Evolutionary conservation across 2,888 invertebrate genomes (phyloP), one percentile per base, ranked within the genome.

Genomic region (Anarsia innoxiella): DNA sequence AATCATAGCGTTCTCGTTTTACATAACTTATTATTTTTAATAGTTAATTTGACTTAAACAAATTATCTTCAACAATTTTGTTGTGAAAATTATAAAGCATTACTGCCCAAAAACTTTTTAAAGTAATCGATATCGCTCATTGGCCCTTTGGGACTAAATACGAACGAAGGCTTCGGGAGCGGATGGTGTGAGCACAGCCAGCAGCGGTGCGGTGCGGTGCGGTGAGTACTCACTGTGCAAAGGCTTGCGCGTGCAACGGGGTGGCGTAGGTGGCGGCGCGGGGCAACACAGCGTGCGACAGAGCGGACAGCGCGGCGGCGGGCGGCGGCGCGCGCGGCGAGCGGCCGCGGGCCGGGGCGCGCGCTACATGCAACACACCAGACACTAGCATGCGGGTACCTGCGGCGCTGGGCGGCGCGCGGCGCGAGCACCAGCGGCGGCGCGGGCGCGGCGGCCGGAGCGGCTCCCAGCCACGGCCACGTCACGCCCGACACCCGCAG

Each of bases 161-260:
- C 8, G 19, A 8, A 19, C 8, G 19, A 19, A 8, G 19, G 19
- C n/a, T n/a, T 19, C 19, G 19, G 19, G 19, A 19, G 19, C 4
- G 19, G n/a, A n/a, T n/a, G n/a, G n/a, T n/a, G n/a, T n/a, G n/a
- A n/a, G n/a, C n/a, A n/a, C n/a, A n/a, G n/a, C n/a, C n/a, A n/a
- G n/a, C n/a, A n/a, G n/a, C n/a, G n/a, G n/a, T n/a, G n/a, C n/a
- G n/a, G n/a, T n/a, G 43, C 13, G 51, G 39, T 40, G 40, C 3
- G 29, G 27, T 44, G 37, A 71, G 74, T 90, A 93, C 93, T 93
- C 91, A 93, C 94, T 93, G 94, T 79, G 95, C 91, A 86, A 94
- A 95, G 70, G 95, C 94, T 88, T 94, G 94, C 82, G 93, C 94
- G 88, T 94, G 94, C 82, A 93, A 87, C 73, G 92, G 91, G 72